Base-by-base conservation (phyloP, 2,888 invertebrate species). In the Chymomyza fuscimana region DNA sequence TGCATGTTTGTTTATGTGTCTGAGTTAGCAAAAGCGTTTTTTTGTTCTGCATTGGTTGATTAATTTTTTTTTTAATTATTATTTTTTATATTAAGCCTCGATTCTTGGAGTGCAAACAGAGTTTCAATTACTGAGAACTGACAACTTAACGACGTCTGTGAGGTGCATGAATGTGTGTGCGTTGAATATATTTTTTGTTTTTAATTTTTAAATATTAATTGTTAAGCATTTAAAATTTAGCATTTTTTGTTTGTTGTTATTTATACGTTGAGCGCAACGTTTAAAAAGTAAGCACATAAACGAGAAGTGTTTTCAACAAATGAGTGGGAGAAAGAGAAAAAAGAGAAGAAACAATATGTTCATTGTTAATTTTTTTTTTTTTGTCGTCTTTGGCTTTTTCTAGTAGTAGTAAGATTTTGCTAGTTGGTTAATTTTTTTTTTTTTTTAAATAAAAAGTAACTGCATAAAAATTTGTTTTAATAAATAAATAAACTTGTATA, bases 91-190 rank as follows among this genome's bases (percentile, higher is more conserved):
- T 46, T 46, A 46, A 12, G 80, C 76, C 81, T 72, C 71, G 71
- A 63, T 67, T 70, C 74, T 60, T 64, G 50, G 67, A 59, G 63
- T 68, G 54, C 54, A 61, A 32, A 66, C 69, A 70, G 16, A 68
- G 71, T 19, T 12, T 59, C n/a, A 9, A 59, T 63, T 65, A 74
- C 77, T 81, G 74, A 80, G 69, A 46, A 77, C 51, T 59, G 60
- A 65, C 51, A 76, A 80, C 70, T 85, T 85, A 85, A 75, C 84
- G 84, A 81, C 84, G 84, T 75, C 84, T 85, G 84, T 60, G 67
- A 25, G 46, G 54, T 54, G 54, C 54, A 54, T 22, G 54, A 54
- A 54, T 54, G 54, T 54, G 54, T 54, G 54, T 54, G 54, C 16
- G 54, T 54, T 54, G 7, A 32, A 32, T 46, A 12, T 46, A 46